Percentiles rank a stretch among this genome's conserved stretches.
phyloP scores from a whole-genome alignment of 2,113 vertebrate species.

The Clupea harengus region DNA sequence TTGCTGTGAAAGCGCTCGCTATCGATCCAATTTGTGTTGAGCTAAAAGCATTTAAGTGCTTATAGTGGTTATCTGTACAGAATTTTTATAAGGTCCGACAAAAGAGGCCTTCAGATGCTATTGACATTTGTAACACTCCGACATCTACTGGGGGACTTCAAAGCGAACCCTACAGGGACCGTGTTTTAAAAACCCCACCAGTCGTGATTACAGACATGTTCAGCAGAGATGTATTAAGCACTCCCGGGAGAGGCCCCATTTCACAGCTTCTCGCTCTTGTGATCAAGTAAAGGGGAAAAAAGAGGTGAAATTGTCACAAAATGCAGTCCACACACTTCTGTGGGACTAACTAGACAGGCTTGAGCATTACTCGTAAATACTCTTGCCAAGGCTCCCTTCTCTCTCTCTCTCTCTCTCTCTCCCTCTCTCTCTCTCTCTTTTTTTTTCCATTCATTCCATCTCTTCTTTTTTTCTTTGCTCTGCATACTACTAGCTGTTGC shows the following conservation, averaged over 20 bases:
- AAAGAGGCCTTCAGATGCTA: conserved; percentile 35
- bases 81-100: conserved; percentile 44
- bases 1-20: conserved; percentile 29
- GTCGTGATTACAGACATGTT: conserved; percentile 53
- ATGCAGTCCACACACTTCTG: conserved; percentile 31
- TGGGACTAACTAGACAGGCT: conserved; percentile 32
- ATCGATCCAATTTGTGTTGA: conserved; percentile 49
- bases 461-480: not conserved
- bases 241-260: conserved; percentile 43
- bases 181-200: conserved; percentile 43
- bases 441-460: too few relatives aligned
- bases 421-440: not conserved
- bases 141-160: conserved; percentile 49
- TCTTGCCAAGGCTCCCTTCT: not conserved
- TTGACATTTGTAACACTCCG: conserved; percentile 57
- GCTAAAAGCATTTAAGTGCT: conserved; percentile 48
- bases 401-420: not conserved
- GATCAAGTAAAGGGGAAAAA: conserved; percentile 26
- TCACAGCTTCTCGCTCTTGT: conserved; percentile 37
- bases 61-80: conserved; percentile 23
- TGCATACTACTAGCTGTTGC: not conserved
- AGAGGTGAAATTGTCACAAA: conserved; percentile 25
- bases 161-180: conserved; percentile 49
- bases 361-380: not conserved
- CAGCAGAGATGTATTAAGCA: conserved; percentile 46